A percentile compares a stretch with the other conserved stretches of the same genome.
Conservation (phyloP, 2,888 invertebrate genomes). For the Uropetala carovei region DNA sequence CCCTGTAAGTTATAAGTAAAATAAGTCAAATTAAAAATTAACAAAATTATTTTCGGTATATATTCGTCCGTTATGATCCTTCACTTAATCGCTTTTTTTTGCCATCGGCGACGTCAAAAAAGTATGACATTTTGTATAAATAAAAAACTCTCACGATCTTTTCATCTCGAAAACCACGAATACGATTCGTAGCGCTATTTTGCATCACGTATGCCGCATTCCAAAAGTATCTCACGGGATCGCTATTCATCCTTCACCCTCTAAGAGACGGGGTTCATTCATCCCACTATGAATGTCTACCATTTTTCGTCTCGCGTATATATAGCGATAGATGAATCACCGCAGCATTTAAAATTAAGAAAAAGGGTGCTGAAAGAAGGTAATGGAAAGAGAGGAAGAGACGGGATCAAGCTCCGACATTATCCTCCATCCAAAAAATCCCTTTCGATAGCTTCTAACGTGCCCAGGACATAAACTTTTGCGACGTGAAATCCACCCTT, state of each 20-base stretch:
- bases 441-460: not conserved
- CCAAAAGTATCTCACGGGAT: not conserved
- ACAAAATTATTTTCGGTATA: no score
- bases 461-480: constrained; percentile 12
- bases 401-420: not conserved
- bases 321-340: constrained; percentile 18
- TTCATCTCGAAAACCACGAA: not conserved
- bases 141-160: not conserved
- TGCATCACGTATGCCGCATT: not conserved
- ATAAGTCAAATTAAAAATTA: no score
- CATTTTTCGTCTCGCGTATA: not conserved
- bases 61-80: no score
- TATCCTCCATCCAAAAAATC: not conserved
- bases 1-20: not conserved
- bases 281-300: constrained; percentile 1
- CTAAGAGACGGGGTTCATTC: not conserved
- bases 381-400: not conserved
- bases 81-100: no score
- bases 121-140: no score
- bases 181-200: not conserved
- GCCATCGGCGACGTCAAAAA: no score
- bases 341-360: not conserved
- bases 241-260: not conserved
- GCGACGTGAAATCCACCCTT: constrained; percentile 5
- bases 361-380: not conserved